Evolutionary conservation across 2,113 vertebrate genomes (phyloP).

Genomic region (Oreamnos americanus): DNA sequence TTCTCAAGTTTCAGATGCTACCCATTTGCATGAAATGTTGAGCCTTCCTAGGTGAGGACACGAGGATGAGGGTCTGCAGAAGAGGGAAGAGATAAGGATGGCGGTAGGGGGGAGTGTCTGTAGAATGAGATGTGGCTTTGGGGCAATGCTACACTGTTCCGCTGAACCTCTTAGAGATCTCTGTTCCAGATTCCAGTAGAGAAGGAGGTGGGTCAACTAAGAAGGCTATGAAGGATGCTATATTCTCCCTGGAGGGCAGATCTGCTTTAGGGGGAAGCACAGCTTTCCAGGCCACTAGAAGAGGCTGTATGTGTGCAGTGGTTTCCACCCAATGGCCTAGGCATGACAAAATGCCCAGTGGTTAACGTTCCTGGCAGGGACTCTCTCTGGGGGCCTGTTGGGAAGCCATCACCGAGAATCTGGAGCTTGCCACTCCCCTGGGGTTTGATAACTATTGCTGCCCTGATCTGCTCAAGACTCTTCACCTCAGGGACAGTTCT

Average conservation of each 20-base stretch:
- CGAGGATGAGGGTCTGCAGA: background rate
- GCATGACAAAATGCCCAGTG: fast-evolving
- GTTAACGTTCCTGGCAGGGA: background rate
- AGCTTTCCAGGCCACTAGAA: background rate
- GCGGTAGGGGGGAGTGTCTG: background rate
- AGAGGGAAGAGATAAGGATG: background rate
- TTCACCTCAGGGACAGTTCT: background rate
- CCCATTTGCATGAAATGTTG: background rate
- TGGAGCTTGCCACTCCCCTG: background rate
- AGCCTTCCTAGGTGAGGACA: background rate
- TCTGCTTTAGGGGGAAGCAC: background rate
- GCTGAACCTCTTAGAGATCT: background rate
- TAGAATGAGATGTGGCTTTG: background rate
- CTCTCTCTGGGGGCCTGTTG: fast-evolving
- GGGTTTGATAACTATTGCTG: background rate
- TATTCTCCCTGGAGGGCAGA: background rate
- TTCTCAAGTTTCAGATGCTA: background rate
- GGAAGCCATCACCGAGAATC: background rate
- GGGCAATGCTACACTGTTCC: fast-evolving
- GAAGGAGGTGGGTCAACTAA: background rate
- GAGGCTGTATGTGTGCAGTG: fast-evolving
- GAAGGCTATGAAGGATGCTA: background rate
- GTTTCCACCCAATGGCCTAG: background rate
- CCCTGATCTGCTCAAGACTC: background rate
- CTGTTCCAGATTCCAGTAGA: background rate